phyloP scores from a whole-genome alignment of 2,113 vertebrate genomes.

The Rhegmatorhina hoffmannsi region DNA sequence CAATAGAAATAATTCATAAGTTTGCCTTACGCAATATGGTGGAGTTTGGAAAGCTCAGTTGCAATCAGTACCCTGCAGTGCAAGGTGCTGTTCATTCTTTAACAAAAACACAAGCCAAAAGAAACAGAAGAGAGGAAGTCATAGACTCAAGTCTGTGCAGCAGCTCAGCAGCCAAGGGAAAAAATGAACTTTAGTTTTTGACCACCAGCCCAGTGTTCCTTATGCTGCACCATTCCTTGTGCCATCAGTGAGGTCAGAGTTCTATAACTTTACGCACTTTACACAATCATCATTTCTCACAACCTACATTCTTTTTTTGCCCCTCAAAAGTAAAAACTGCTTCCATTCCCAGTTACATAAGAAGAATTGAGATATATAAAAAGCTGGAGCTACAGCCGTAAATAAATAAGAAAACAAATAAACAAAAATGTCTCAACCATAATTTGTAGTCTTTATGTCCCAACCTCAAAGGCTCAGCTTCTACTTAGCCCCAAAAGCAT shows the following conservation, averaged over 20 bases:
- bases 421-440: background rate
- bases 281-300: background rate
- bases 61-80: background rate
- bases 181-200: slow-evolving; percentile 2
- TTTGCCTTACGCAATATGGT: background rate
- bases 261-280: background rate
- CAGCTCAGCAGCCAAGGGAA: background rate
- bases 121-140: slow-evolving; percentile 18
- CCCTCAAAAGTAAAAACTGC: background rate
- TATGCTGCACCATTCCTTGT: background rate
- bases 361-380: background rate
- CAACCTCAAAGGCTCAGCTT: slow-evolving; percentile 1
- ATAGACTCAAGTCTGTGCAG: background rate
- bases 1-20: slow-evolving; percentile 56
- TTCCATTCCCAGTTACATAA: background rate
- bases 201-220: background rate
- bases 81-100: slow-evolving; percentile 19
- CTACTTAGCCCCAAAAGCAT: slow-evolving; percentile 3
- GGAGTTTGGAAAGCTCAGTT: slow-evolving; percentile 25
- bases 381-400: background rate
- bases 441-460: background rate
- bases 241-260: slow-evolving; percentile 2
- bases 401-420: background rate
- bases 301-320: background rate
- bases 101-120: background rate